phyloP scores from a whole-genome alignment of 2,113 vertebrate species.

The Amblyopsis rosae region DNA sequence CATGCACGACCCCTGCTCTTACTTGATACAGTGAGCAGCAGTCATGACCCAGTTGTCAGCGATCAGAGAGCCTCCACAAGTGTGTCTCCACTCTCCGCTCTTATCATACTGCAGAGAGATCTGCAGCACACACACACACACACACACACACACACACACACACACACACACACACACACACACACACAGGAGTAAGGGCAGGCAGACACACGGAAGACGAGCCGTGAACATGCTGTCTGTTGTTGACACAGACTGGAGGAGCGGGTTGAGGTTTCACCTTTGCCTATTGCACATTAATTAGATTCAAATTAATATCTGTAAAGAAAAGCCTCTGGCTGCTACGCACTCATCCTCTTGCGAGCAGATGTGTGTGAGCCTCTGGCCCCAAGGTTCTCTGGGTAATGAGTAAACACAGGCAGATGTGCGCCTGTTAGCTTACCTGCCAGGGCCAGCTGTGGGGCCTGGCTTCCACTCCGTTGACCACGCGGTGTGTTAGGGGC shows the following conservation, averaged over 20 bases:
- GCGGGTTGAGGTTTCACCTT: background rate
- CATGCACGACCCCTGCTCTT: conserved; percentile 33
- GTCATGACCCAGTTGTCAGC: conserved; percentile 83
- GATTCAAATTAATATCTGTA: conserved; percentile 30
- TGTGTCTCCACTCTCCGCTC: conserved; percentile 73
- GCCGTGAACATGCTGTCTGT: background rate
- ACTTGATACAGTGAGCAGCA: conserved; percentile 84
- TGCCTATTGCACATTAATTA: background rate
- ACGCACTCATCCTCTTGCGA: conserved; percentile 8
- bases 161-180: background rate
- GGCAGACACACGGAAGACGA: background rate
- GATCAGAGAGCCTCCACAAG: conserved; percentile 80
- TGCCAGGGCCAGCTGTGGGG: conserved; percentile 96
- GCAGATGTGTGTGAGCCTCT: conserved; percentile 43
- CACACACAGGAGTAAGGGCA: background rate
- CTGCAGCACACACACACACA: conserved; percentile 38
- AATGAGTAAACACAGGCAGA: conserved; percentile 46
- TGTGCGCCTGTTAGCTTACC: conserved; percentile 70
- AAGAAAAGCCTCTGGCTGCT: conserved; percentile 12
- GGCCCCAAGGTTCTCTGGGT: conserved; percentile 20
- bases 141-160: background rate
- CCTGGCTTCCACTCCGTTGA: conserved; percentile 81
- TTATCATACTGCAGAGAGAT: conserved; percentile 80
- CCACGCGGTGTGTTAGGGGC: conserved; percentile 80
- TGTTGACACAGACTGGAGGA: background rate